phyloP scores from a whole-genome alignment of 2,113 vertebrate genomes.

The Gopherus evgoodei region DNA sequence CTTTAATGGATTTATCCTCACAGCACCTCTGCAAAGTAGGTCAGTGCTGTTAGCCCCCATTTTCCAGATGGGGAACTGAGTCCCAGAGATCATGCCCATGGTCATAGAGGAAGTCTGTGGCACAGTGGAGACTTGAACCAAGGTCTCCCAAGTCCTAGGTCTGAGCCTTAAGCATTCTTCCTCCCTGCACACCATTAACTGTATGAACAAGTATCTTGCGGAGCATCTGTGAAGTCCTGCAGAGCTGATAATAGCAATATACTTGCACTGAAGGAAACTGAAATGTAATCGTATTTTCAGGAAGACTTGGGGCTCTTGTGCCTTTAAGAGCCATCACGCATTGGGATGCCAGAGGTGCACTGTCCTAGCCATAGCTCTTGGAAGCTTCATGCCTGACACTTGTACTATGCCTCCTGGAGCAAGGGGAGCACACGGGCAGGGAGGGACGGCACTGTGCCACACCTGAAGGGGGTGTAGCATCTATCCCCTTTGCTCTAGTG shows the following conservation, averaged over 20 bases:
- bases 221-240: slow-evolving; percentile 50
- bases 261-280: slow-evolving; percentile 66
- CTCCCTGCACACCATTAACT: neutral
- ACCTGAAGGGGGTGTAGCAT: neutral
- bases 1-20: neutral
- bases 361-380: neutral
- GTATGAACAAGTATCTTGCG: slow-evolving; percentile 16
- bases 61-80: neutral
- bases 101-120: neutral
- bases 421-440: neutral
- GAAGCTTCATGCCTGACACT: neutral
- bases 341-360: neutral
- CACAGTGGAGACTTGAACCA: neutral
- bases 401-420: neutral
- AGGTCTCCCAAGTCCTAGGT: no score
- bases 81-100: neutral
- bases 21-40: neutral
- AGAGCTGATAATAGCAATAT: slow-evolving; percentile 58
- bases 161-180: neutral
- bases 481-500: neutral
- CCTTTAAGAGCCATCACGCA: neutral
- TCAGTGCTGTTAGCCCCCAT: neutral
- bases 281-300: slow-evolving; percentile 41
- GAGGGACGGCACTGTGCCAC: neutral
- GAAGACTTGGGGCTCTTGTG: slow-evolving; percentile 54